Conservation (phyloP, 2,888 invertebrate species). For the Tiphia femorata region DNA sequence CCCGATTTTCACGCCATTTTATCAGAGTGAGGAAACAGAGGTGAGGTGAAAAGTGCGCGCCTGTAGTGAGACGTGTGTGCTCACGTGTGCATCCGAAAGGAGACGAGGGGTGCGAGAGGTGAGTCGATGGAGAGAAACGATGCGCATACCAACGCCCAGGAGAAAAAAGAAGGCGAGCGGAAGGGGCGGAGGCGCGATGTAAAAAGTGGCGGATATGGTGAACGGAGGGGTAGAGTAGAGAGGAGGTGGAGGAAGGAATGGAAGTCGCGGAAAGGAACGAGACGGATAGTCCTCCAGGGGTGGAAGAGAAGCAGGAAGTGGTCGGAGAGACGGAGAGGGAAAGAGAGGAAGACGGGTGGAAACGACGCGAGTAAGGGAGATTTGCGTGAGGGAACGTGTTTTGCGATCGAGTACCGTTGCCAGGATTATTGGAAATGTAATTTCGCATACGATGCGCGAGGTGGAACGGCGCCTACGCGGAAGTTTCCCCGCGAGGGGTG, state of each 20-base stretch:
- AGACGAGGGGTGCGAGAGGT: background rate
- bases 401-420: constrained; percentile 34
- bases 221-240: background rate
- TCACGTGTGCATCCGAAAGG: background rate
- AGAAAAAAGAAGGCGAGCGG: constrained; percentile 2
- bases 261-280: background rate
- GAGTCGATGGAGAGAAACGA: constrained; percentile 1
- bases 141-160: constrained; percentile 10
- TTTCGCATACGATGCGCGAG: constrained; percentile 30
- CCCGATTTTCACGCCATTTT: constrained; percentile 27
- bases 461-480: constrained; percentile 10
- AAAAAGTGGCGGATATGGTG: background rate
- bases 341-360: constrained; percentile 4
- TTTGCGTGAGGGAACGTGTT: constrained; percentile 39
- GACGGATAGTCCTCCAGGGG: background rate
- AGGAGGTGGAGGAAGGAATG: constrained; percentile 1
- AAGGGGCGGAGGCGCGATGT: background rate
- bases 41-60: constrained; percentile 1
- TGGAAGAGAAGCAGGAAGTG: too few species aligned
- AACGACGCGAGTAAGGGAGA: constrained; percentile 17
- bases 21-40: constrained; percentile 12
- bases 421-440: constrained; percentile 48
- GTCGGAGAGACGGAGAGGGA: background rate
- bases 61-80: background rate
- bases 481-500: too few species aligned